Conservation (phyloP, 2,113 vertebrate species). For the Myocastor coypus region DNA sequence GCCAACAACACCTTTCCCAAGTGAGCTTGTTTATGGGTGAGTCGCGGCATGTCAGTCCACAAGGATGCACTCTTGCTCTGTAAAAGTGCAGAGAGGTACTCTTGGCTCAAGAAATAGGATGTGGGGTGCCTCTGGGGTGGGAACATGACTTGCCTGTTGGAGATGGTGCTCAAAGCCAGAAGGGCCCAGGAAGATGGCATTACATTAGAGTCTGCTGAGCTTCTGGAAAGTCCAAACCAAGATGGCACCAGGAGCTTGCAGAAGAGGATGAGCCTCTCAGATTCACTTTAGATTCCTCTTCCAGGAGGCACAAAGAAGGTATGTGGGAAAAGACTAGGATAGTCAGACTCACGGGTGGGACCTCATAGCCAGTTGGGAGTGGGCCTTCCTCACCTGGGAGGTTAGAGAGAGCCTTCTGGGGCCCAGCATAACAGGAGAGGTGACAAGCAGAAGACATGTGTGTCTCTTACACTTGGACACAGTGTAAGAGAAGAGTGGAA, state of each 20-base stretch:
- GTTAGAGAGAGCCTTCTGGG: neutral
- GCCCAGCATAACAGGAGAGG: neutral
- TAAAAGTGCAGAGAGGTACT: neutral
- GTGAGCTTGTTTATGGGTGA: neutral
- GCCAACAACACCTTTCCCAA: neutral
- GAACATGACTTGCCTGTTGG: neutral
- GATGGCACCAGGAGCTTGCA: neutral
- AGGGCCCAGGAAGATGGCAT: neutral
- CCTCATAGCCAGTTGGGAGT: neutral
- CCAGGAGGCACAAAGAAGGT: neutral
- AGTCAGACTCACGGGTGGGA: neutral
- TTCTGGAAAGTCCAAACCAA: neutral
- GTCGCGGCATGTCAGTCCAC: no score
- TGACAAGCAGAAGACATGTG: accelerated
- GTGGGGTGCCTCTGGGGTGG: neutral
- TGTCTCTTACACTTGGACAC: neutral
- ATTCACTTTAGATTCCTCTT: neutral
- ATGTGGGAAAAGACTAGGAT: neutral
- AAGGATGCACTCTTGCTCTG: neutral
- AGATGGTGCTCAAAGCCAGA: neutral
- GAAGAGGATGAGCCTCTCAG: neutral
- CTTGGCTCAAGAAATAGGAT: neutral
- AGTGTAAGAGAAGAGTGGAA: no score
- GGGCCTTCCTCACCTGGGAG: neutral
- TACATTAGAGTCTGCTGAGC: neutral